phyloP scores from a whole-genome alignment of 2,888 invertebrate species.

The Deilephila elpenor region DNA sequence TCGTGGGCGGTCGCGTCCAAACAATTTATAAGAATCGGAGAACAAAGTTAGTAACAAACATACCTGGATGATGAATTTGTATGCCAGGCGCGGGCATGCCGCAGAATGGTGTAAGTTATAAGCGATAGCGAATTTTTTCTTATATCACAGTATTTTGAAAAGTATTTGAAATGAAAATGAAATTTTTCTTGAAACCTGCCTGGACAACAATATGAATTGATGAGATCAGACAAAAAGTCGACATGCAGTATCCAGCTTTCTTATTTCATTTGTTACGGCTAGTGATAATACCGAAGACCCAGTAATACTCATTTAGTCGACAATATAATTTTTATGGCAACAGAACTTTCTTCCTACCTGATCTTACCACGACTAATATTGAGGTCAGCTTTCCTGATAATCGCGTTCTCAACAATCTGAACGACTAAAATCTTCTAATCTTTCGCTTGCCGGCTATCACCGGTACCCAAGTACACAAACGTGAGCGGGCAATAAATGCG shows the following conservation, averaged over 20 bases:
- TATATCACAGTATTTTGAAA: too few relatives aligned
- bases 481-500: constrained; percentile 72
- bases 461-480: constrained; percentile 46
- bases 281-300: too few relatives aligned
- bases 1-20: background rate
- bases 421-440: background rate
- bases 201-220: too few relatives aligned
- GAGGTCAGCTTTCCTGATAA: constrained; percentile 20
- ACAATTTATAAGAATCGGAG: constrained; percentile 54
- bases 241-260: too few relatives aligned
- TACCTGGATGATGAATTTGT: constrained; percentile 65
- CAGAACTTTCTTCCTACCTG: too few relatives aligned
- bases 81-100: constrained; percentile 59
- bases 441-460: background rate
- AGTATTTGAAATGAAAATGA: too few relatives aligned
- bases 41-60: constrained; percentile 71
- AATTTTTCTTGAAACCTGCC: too few relatives aligned
- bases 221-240: too few relatives aligned
- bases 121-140: constrained; percentile 33
- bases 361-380: background rate
- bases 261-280: too few relatives aligned
- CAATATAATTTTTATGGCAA: too few relatives aligned
- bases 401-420: constrained; percentile 27
- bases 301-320: too few relatives aligned
- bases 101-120: constrained; percentile 34